These are phyloP conservation scores for Raja brachyura DNA, from an alignment of 2,113 vertebrate genomes.

Conservation along the genomic window DNA sequence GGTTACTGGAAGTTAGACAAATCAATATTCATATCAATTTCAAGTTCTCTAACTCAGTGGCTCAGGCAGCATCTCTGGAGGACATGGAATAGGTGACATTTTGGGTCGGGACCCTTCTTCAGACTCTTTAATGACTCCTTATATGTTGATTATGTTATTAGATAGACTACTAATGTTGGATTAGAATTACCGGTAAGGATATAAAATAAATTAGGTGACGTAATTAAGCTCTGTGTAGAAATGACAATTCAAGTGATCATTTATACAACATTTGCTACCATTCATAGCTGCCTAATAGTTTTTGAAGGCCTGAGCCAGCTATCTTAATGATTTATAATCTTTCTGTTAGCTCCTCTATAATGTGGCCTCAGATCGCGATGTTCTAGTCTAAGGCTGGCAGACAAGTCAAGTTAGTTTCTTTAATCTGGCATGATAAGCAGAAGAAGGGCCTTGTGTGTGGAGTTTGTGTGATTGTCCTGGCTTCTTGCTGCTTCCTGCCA, in stretches of 20 bases:
- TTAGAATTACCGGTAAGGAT: background rate
- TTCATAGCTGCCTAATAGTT: background rate
- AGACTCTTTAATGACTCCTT: too few relatives aligned
- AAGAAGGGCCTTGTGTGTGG: background rate
- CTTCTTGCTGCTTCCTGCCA: background rate
- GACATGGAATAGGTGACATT: too few relatives aligned
- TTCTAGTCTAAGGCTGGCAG: background rate
- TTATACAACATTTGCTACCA: background rate
- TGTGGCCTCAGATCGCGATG: background rate
- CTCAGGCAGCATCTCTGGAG: too few relatives aligned
- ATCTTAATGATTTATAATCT: background rate
- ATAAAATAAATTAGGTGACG: background rate
- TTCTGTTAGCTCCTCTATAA: background rate
- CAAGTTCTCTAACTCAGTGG: too few relatives aligned
- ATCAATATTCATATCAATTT: too few relatives aligned
- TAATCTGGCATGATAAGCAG: background rate
- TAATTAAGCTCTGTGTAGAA: background rate
- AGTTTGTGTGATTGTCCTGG: background rate
- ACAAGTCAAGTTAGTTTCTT: background rate
- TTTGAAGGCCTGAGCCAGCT: background rate
- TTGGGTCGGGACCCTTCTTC: too few relatives aligned
- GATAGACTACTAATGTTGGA: background rate
- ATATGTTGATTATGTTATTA: background rate
- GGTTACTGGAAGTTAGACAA: too few relatives aligned
- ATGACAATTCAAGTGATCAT: background rate